Percentiles rank a stretch among this genome's conserved stretches.
Conservation (phyloP, 2,797 vertebrate genomes). For the Sebastes aleutianus region DNA sequence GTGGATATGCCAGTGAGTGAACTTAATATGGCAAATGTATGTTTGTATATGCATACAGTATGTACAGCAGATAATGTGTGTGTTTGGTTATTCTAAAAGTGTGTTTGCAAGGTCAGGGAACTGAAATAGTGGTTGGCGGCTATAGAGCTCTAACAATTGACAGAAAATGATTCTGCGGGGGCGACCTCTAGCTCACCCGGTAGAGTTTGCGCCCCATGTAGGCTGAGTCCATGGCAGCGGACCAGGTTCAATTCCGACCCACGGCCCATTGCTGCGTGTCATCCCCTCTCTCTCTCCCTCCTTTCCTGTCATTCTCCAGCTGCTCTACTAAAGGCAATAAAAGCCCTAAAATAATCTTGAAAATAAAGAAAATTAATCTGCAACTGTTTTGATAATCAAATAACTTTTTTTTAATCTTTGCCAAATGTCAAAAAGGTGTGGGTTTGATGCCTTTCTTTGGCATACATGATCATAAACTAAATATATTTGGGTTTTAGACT, state of each 20-base stretch:
- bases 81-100: neutral
- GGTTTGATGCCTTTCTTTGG: neutral
- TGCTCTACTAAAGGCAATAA: too few species aligned
- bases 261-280: too few species aligned
- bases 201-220: too few species aligned
- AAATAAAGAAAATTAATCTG: too few species aligned
- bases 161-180: too few species aligned
- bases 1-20: neutral
- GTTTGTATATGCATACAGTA: neutral
- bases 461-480: neutral
- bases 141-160: neutral
- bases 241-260: too few species aligned
- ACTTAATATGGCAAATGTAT: neutral
- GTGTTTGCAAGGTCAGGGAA: neutral
- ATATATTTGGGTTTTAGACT: neutral
- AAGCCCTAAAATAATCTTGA: too few species aligned
- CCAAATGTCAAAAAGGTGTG: neutral
- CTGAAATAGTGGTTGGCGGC: neutral
- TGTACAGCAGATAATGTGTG: neutral
- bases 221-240: too few species aligned
- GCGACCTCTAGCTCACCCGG: too few species aligned
- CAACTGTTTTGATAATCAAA: rapidly evolving
- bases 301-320: too few species aligned
- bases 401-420: too few species aligned
- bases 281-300: too few species aligned